phyloP scores from a whole-genome alignment of 1,140 invertebrate species.

The Colletes gigas region DNA sequence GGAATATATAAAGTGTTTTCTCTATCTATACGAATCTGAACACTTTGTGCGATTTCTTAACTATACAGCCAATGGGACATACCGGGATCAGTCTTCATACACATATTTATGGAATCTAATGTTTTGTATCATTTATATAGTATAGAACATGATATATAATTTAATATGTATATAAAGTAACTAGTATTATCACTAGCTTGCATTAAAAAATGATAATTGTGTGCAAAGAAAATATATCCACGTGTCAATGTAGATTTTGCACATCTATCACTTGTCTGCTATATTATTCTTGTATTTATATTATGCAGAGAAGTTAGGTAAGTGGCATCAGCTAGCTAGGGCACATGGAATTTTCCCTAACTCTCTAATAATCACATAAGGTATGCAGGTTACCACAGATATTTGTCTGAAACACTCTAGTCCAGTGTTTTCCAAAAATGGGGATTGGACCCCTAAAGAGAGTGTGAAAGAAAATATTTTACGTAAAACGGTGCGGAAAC shows the following conservation, averaged over 20 bases:
- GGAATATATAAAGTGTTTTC: neutral
- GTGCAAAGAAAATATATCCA: conserved; percentile 66
- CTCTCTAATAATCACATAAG: conserved; percentile 72
- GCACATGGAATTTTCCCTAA: conserved; percentile 72
- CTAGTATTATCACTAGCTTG: conserved; percentile 54
- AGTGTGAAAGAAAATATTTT: too few species aligned
- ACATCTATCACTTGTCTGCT: conserved; percentile 54
- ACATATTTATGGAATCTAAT: conserved; percentile 66
- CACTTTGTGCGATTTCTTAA: neutral
- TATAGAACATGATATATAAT: conserved; percentile 62
- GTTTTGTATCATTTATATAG: conserved; percentile 66
- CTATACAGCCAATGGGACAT: conserved; percentile 67
- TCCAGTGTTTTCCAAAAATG: too few species aligned
- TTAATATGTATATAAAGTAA: conserved; percentile 61
- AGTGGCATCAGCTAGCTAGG: conserved; percentile 66
- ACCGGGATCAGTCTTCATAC: conserved; percentile 71
- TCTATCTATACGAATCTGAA: conserved; percentile 23
- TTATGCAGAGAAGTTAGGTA: conserved; percentile 68
- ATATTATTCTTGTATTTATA: conserved; percentile 59
- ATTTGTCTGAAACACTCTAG: conserved; percentile 54
- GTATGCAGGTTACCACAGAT: conserved; percentile 64
- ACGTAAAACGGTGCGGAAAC: too few species aligned
- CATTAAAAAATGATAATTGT: conserved; percentile 57
- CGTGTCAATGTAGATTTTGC: conserved; percentile 44
- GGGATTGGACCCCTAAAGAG: too few species aligned